These are phyloP conservation scores for Catamblyrhynchus diadema DNA, from an alignment of 2,797 vertebrate species.

Conservation along the genomic window DNA sequence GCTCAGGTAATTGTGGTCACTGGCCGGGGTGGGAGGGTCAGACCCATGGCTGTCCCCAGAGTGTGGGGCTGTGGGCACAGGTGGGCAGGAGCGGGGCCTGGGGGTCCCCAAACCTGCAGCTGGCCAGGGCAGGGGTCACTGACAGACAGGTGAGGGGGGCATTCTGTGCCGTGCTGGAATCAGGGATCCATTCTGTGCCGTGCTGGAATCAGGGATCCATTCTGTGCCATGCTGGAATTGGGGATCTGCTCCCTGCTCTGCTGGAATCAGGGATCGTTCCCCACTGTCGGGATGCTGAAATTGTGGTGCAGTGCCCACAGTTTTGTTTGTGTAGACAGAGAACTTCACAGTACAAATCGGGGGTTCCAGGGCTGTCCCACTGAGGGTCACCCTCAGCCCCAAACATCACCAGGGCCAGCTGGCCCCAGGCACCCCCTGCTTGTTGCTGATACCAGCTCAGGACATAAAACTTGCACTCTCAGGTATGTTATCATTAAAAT, in stretches of 20 bases:
- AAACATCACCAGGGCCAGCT: neutral
- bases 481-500: neutral
- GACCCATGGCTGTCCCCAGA: neutral
- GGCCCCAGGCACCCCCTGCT: neutral
- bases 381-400: neutral
- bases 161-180: too few species aligned
- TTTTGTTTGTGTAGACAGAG: too few species aligned
- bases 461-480: neutral
- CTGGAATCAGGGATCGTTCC: neutral
- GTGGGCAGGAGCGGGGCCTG: fast-evolving
- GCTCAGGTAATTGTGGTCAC: neutral
- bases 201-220: too few species aligned
- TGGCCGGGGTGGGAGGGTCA: neutral
- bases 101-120: fast-evolving
- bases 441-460: neutral
- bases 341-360: fast-evolving
- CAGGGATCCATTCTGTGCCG: fast-evolving
- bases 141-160: neutral
- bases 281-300: neutral
- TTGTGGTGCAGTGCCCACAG: fast-evolving
- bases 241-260: fast-evolving
- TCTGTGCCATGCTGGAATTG: fast-evolving
- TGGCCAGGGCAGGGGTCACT: neutral
- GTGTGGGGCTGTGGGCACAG: fast-evolving
- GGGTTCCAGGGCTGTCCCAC: neutral